Base-by-base conservation (phyloP, 2,888 invertebrate genomes). In the Ceramica pisi region DNA sequence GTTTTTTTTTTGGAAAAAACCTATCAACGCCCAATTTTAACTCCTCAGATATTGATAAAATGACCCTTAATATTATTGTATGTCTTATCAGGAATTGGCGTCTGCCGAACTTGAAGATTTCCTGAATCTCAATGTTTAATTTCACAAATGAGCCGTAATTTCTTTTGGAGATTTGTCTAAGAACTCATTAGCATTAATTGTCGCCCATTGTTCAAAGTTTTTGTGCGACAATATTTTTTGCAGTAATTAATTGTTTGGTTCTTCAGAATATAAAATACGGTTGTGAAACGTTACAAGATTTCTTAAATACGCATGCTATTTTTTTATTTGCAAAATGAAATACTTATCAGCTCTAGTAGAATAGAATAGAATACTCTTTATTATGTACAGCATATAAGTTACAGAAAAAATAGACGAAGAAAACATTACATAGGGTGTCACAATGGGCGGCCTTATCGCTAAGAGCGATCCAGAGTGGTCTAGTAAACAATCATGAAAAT, bases 141-240 rank as follows among this genome's bases (percentile, higher is more conserved):
- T 67, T 57, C 26, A 41, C 46, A 59, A 75, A 69, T 51, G 69
- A 75, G 41, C 19, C 38, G 46, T 48, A 23, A 21, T 75, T 69
- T 75, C 41, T 41, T 63, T 16, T 26, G 21, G 16, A 61, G 41
- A 31, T 53, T 72, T 73, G 38, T 68, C 44, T 57, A 69, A 75
- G 48, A 63, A 55, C 46, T 75, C 70, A 70, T 75, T 75, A 75
- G 62, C 57, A 75, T 51, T 75, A 53, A 75, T 75, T 53, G 53
- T 70, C 70, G 63, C 12, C 67, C 59, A 70, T 75, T 69, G 62
- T 59, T 59, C 38, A 48, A 75, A 63, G 41, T 70, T 63, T 56
- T 57, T n/a, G 38, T 48, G n/a, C 19, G 50, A 50, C 26, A 48
- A 60, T 50, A 51, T 67, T 56, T 50, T 67, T 56, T 59, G 31